Base-by-base conservation (phyloP, 1,140 invertebrate genomes). In the Cotesia glomerata region DNA sequence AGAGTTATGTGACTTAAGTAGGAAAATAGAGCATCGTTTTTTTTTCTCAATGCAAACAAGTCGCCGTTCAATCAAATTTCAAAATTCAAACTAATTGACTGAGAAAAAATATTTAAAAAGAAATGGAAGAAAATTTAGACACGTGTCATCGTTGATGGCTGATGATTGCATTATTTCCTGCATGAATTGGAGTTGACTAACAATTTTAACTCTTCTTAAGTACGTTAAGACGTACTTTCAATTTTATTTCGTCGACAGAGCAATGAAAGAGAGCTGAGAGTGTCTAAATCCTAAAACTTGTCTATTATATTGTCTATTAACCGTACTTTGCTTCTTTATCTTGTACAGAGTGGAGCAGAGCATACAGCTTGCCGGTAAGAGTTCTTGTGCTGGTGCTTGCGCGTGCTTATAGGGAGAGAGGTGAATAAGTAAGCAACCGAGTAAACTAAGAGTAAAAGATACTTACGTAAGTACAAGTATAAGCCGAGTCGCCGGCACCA, bases 211-310 rank as follows among this genome's bases (percentile, higher is more conserved):
- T 26, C 26, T 26, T 26, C 26, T 26, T 26, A 2, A 2, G 26
- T n/a, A n/a, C n/a, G n/a, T 84, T 82, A 81, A 77, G 13, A 75
- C 78, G 79, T 80, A 82, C 83, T 85, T 86, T 86, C 84, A 81
- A 85, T 86, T 85, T 86, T 80, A 79, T 85, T 85, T 86, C 75
- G 83, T 81, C 75, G 80, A 73, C 77, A 32, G 58, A 73, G 78
- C 76, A 39, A 9, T 8, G 36, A 69, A 75, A 8, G 3, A 9
- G 36, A 39, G 3, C 36, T 1, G 36, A 39, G 36, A 39, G 5
- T 39, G 7, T 39, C 7, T 39, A 8, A 39, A 39, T 39, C 5
- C 36, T 39, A 7, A 39, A 39, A 39, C 36, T 39, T 39, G 36
- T 39, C 5, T 39, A 8, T 7, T 39, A 39, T 9, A 39, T 2